Base-by-base conservation (phyloP, 2,797 vertebrate species). In the Acanthiza pusilla region DNA sequence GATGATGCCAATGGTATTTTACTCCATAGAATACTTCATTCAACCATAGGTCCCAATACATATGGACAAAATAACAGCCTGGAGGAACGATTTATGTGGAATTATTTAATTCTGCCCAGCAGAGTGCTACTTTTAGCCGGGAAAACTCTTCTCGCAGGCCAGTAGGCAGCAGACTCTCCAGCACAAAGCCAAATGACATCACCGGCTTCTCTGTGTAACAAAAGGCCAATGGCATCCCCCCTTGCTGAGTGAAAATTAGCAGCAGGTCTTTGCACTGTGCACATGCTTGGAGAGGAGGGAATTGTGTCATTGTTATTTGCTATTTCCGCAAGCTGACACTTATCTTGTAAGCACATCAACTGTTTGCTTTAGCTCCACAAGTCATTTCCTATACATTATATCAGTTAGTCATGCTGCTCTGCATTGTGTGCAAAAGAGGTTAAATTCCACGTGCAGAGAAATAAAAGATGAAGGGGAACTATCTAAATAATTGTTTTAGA, bases 141-240 rank as follows among this genome's bases (percentile, higher is more conserved):
- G 97, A 97, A 97, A 93, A 97, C 96, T 97, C 97, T 98, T 97
- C 96, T 94, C 91, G 89, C 95, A 95, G 96, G 95, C 93, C 82
- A 43, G 96, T 96, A 97, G 96, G 94, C 94, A 97, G 96, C 90
- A 96, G 91, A 91, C 94, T 86, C 88, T 53, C 54, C 96, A 94
- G 95, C 92, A 96, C 95, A 96, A 89, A 96, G 94, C 94, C 97
- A 96, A 95, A 96, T 98, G 98, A 98, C 98, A 98, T 98, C 98
- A 98, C 55, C 25, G 29, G 95, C 93, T 97, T 93, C 96, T 96
- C 89, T 94, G 87, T 84, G 89, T 76, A 96, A 97, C 96, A 97
- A 97, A 97, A 96, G 95, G 84, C 74, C 90, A 77, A 66, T 94
- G 94, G 95, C 89, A 92, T 95, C 88, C 90, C 96, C 93, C 95